These are phyloP conservation scores for Notodonta dromedarius DNA, from an alignment of 2,888 invertebrate genomes.

Conservation along the genomic window DNA sequence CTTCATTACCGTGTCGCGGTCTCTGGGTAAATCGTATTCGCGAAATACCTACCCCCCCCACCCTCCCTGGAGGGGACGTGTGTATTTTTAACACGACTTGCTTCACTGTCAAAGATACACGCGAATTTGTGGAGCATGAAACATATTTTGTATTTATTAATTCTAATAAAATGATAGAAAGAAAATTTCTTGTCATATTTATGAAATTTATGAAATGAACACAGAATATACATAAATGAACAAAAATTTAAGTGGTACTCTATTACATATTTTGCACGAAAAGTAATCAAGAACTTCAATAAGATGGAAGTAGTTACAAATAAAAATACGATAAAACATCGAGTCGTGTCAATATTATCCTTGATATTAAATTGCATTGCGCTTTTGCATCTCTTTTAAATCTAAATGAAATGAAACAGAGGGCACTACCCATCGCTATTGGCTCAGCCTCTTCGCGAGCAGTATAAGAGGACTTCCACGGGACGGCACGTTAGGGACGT, in stretches of 20 bases:
- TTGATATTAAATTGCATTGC: no score
- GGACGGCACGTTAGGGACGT: conserved; percentile 11
- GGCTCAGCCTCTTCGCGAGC: conserved; percentile 8
- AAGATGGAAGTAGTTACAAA: no score
- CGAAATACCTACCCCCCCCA: conserved; percentile 7
- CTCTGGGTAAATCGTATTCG: conserved; percentile 27
- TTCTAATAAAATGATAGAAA: background rate
- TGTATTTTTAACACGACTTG: background rate
- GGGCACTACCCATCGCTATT: background rate
- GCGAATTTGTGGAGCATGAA: background rate
- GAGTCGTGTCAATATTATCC: no score
- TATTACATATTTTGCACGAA: no score
- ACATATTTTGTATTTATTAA: background rate
- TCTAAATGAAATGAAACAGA: no score
- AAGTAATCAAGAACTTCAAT: no score
- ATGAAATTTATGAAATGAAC: no score
- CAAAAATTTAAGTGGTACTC: no score
- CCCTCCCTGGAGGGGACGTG: background rate
- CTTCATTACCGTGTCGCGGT: conserved; percentile 24
- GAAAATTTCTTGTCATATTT: no score
- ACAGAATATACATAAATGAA: no score
- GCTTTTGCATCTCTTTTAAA: no score
- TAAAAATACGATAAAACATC: no score
- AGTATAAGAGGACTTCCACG: conserved; percentile 29
- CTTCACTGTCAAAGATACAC: background rate